Conservation (phyloP, 2,797 vertebrate species). For the Eulemur rubriventer region DNA sequence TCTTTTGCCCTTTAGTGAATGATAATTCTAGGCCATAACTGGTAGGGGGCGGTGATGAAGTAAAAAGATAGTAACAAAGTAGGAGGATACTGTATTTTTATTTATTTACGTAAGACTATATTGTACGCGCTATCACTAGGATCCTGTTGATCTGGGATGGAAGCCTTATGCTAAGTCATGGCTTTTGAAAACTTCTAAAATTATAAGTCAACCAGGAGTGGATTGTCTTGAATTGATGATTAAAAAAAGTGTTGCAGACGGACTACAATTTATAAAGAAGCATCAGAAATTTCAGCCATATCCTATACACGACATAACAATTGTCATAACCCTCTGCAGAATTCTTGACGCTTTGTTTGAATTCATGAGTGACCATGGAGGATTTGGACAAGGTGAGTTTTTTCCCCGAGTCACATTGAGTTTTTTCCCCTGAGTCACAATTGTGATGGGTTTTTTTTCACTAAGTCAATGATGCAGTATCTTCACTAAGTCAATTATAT, state of each 20-base stretch:
- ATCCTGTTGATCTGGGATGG: slow-evolving; percentile 80
- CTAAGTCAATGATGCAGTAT: not conserved
- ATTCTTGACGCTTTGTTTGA: slow-evolving; percentile 82
- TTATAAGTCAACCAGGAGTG: slow-evolving; percentile 54
- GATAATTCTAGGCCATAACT: not conserved
- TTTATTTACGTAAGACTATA: not conserved
- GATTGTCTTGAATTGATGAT: slow-evolving; percentile 72
- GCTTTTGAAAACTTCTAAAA: slow-evolving; percentile 70
- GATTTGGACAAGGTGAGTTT: slow-evolving; percentile 68
- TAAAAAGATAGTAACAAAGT: not conserved
- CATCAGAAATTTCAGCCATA: slow-evolving; percentile 65
- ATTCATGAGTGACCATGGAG: slow-evolving; percentile 74
- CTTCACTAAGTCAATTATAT: not conserved
- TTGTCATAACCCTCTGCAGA: slow-evolving; percentile 80
- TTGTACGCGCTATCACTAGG: slow-evolving; percentile 58
- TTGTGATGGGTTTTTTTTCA: slow-evolving; percentile 43
- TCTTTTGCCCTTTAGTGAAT: not conserved
- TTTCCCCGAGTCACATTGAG: slow-evolving; percentile 18
- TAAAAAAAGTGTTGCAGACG: slow-evolving; percentile 67
- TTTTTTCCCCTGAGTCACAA: not conserved
- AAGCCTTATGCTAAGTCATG: slow-evolving; percentile 77
- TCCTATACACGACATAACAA: slow-evolving; percentile 66
- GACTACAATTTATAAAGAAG: slow-evolving; percentile 72
- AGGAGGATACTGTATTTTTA: not conserved
- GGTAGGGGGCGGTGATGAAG: not conserved